Base-by-base conservation (phyloP, 2,888 invertebrate species). In the Pyrgus malvae region DNA sequence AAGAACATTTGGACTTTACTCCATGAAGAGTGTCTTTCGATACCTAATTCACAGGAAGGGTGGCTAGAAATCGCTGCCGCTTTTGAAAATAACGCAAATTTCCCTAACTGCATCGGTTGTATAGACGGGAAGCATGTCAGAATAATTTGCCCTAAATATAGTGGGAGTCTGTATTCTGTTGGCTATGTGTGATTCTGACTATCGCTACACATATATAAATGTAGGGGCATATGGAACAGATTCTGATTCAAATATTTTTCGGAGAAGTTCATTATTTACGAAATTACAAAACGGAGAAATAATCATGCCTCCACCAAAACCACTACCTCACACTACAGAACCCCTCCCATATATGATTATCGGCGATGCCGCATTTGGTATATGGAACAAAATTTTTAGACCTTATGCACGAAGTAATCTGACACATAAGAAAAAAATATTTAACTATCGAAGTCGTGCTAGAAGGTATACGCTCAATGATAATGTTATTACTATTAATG, bases 361-460 rank as follows among this genome's bases (percentile, higher is more conserved):
- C 17, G 41, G 49, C n/a, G 49, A 50, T 41, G 49, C 49, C n/a
- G 49, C 41, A 27, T 58, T 58, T 49, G 58, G 58, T 38, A 55
- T 58, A 46, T 58, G 48, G 12, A 50, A 51, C 12, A 27, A 59
- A 27, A 35, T 58, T 9, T 33, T 58, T 42, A 41, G 29, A 50
- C 56, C 59, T 44, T 59, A 57, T 51, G 55, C 41, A 16, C 48
- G 53, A 40, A 40, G 29, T 42, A 45, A 57, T 29, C 42, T 57
- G 41, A 53, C 53, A 19, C 27, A 53, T 16, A 57, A 58, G 44
- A 46, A 60, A 40, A 55, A 41, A 55, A 55, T 60, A 56, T 60
- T 58, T 14, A 60, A 58, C 45, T 60, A 58, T 31, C 12, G 60
- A 38, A 56, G 56, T 35, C 58, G 57, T 41, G 55, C 57, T 9